phyloP scores from a whole-genome alignment of 2,113 vertebrate genomes.

The Phalacrocorax brasilianus region DNA sequence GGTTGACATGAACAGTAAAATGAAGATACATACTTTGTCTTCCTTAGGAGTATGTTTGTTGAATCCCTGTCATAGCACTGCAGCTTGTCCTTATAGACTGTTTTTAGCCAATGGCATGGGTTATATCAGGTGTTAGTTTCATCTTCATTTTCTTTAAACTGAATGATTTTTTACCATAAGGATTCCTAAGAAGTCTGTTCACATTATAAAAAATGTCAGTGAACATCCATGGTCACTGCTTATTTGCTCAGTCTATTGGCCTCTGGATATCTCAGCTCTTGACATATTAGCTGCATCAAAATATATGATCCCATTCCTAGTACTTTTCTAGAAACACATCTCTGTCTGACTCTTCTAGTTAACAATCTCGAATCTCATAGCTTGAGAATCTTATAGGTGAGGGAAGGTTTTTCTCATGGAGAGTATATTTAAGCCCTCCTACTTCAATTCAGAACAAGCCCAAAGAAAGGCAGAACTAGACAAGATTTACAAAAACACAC shows the following conservation, averaged over 20 bases:
- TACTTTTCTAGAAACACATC: not conserved
- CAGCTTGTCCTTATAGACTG: not conserved
- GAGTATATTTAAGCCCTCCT: not conserved
- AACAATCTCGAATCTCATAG: not conserved
- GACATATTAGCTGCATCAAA: not conserved
- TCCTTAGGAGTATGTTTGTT: not conserved
- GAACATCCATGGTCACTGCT: slow-evolving; percentile 28
- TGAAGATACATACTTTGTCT: not conserved
- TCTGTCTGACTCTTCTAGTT: not conserved
- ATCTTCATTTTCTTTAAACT: not conserved
- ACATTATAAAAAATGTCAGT: slow-evolving; percentile 57
- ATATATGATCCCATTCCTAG: not conserved
- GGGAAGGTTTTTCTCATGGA: not conserved
- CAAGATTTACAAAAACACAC: not conserved
- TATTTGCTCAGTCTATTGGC: slow-evolving; percentile 5
- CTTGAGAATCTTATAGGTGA: not conserved
- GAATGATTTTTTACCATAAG: slow-evolving; percentile 10
- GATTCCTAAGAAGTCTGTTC: not conserved
- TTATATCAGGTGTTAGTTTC: not conserved
- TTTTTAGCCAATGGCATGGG: not conserved
- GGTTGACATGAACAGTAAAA: not conserved
- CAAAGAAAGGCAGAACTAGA: not conserved
- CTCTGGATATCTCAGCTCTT: slow-evolving; percentile 13
- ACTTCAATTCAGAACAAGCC: not conserved
- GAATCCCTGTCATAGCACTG: not conserved